Conservation (phyloP, 2,888 invertebrate species). For the Smittia sp. region DNA sequence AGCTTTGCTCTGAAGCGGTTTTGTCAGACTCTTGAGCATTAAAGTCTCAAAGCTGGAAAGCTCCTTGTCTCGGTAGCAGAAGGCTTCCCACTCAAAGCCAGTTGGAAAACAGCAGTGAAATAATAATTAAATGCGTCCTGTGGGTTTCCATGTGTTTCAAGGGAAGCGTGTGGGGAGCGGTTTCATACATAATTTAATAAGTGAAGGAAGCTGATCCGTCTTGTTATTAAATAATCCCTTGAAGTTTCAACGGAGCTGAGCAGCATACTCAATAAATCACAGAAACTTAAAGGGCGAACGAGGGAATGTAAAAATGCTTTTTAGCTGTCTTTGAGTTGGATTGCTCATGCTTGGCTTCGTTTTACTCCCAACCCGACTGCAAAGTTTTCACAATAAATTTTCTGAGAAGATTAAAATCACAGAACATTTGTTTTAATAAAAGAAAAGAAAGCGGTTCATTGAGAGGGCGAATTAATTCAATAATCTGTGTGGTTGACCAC, state of each 20-base stretch:
- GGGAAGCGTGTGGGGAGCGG: neutral
- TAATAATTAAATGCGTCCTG: neutral
- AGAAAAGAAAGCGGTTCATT: neutral
- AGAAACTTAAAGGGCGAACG: neutral
- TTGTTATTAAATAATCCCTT: neutral
- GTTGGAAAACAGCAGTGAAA: neutral
- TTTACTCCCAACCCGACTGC: neutral
- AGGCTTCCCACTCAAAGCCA: no score
- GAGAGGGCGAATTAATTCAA: neutral
- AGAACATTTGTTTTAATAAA: neutral
- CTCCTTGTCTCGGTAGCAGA: neutral
- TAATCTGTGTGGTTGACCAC: slow-evolving; percentile 1
- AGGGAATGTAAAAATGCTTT: neutral
- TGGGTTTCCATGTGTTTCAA: neutral
- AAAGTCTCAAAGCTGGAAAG: neutral
- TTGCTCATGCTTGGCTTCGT: neutral
- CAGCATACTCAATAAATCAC: neutral
- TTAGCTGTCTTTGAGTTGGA: neutral
- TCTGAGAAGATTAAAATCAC: neutral
- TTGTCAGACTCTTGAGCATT: neutral
- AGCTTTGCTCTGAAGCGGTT: neutral
- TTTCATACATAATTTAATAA: neutral
- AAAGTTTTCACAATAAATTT: neutral
- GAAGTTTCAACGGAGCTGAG: neutral
- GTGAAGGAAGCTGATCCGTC: neutral